Conservation (phyloP, 2,797 vertebrate genomes). For the Crenichthys baileyi region DNA sequence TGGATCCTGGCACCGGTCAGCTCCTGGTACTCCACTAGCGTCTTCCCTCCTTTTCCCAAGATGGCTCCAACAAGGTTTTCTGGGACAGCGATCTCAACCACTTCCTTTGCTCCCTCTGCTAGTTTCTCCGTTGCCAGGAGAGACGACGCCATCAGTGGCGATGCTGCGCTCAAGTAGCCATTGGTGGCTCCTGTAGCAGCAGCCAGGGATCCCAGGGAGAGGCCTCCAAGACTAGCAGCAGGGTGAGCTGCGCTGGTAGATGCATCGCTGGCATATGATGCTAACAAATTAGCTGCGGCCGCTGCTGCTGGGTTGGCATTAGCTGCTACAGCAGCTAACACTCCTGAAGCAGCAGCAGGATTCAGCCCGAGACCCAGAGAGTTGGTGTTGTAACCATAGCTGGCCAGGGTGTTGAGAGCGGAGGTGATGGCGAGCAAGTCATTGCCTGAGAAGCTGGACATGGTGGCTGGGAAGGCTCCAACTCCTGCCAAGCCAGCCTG, state of each 20-base stretch:
- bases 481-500: conserved; percentile 87
- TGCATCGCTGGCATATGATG: conserved; percentile 90
- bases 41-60: conserved; percentile 94
- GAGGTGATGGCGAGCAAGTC: conserved; percentile 94
- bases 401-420: conserved; percentile 93
- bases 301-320: conserved; percentile 91
- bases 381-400: conserved; percentile 96
- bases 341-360: conserved; percentile 89
- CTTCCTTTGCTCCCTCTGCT: conserved; percentile 91
- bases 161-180: conserved; percentile 88
- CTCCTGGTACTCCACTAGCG: conserved; percentile 97
- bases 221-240: conserved; percentile 82
- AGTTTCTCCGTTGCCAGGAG: conserved; percentile 91
- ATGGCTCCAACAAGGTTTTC: conserved; percentile 96
- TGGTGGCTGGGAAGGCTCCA: conserved; percentile 87
- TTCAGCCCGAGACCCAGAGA: conserved; percentile 91
- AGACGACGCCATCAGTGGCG: conserved; percentile 87
- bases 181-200: conserved; percentile 88
- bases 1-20: conserved; percentile 95
- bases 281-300: conserved; percentile 90
- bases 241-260: conserved; percentile 81
- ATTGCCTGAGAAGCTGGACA: conserved; percentile 91
- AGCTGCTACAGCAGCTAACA: conserved; percentile 89
- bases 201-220: conserved; percentile 89
- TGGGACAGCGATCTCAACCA: conserved; percentile 94